Evolutionary conservation across 1,140 invertebrate genomes (phyloP).

Genomic region (Calephelis virginiensis): DNA sequence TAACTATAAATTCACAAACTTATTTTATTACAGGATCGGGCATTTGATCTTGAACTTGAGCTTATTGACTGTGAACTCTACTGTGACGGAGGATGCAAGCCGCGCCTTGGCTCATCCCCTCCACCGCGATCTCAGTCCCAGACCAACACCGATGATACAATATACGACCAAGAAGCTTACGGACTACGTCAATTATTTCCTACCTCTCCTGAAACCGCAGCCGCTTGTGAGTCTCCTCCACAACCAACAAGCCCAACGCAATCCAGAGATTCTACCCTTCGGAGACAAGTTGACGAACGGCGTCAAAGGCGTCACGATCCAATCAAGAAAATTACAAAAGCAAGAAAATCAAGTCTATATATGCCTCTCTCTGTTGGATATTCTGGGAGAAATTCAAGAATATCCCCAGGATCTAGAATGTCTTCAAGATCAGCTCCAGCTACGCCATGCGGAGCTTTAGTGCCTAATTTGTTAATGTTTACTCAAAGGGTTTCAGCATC

Average conservation of each 20-base stretch:
- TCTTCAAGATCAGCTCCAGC: slow-evolving; percentile 86
- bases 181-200: slow-evolving; percentile 49
- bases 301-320: slow-evolving; percentile 51
- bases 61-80: slow-evolving; percentile 67
- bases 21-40: slow-evolving; percentile 50
- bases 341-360: slow-evolving; percentile 80
- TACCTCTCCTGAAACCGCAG: slow-evolving; percentile 48
- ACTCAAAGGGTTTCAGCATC: slow-evolving; percentile 70
- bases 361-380: slow-evolving; percentile 74
- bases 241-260: slow-evolving; percentile 87
- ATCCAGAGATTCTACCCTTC: slow-evolving; percentile 57
- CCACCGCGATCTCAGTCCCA: slow-evolving; percentile 40
- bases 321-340: slow-evolving; percentile 56
- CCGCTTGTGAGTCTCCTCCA: slow-evolving; percentile 83
- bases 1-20: too few relatives aligned
- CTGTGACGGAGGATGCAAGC: slow-evolving; percentile 63
- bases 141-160: slow-evolving; percentile 42
- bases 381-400: slow-evolving; percentile 43
- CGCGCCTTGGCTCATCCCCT: slow-evolving; percentile 57
- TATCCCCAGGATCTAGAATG: slow-evolving; percentile 46
- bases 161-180: slow-evolving; percentile 47
- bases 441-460: slow-evolving; percentile 82
- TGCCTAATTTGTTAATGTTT: slow-evolving; percentile 76
- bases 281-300: slow-evolving; percentile 55
- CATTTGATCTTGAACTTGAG: slow-evolving; percentile 63